These are phyloP conservation scores for Caenorhabditis sulstoni DNA, from an alignment of 2,888 invertebrate species.

Conservation along the genomic window DNA sequence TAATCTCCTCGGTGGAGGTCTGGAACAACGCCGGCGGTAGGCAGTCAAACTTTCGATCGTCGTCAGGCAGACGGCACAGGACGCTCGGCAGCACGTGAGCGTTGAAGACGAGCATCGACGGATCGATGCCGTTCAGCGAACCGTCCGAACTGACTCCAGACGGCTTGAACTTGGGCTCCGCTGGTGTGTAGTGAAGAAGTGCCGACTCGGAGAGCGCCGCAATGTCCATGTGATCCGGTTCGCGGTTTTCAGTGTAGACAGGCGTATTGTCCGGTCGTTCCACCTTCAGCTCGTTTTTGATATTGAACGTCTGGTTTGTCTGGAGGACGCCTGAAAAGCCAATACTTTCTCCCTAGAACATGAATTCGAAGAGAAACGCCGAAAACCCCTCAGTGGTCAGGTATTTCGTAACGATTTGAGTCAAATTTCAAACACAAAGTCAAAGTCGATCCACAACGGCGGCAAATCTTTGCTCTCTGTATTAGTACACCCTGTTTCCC, in stretches of 20 bases:
- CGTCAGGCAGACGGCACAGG: slow-evolving; percentile 40
- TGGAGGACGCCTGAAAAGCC: slow-evolving; percentile 54
- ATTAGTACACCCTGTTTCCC: no score
- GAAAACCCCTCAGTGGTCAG: no score
- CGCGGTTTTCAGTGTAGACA: background rate
- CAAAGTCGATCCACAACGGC: no score
- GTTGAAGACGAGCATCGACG: slow-evolving; percentile 29
- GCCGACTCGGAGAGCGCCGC: no score
- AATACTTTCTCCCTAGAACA: no score
- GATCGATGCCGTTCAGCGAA: slow-evolving; percentile 16
- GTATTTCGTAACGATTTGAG: no score
- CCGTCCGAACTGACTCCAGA: background rate
- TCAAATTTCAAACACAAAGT: slow-evolving; percentile 8
- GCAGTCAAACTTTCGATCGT: background rate
- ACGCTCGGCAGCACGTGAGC: slow-evolving; percentile 41
- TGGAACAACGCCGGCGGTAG: slow-evolving; percentile 3
- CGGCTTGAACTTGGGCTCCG: background rate
- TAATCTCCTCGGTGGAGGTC: slow-evolving; percentile 9
- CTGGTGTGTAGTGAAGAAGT: no score
- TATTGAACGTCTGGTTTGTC: slow-evolving; percentile 14
- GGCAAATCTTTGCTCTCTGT: no score
- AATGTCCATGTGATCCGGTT: background rate
- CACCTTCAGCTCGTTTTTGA: slow-evolving; percentile 24
- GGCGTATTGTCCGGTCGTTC: slow-evolving; percentile 16
- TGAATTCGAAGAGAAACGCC: no score